Conservation (phyloP, 2,113 vertebrate genomes). For the Dromaius novaehollandiae region DNA sequence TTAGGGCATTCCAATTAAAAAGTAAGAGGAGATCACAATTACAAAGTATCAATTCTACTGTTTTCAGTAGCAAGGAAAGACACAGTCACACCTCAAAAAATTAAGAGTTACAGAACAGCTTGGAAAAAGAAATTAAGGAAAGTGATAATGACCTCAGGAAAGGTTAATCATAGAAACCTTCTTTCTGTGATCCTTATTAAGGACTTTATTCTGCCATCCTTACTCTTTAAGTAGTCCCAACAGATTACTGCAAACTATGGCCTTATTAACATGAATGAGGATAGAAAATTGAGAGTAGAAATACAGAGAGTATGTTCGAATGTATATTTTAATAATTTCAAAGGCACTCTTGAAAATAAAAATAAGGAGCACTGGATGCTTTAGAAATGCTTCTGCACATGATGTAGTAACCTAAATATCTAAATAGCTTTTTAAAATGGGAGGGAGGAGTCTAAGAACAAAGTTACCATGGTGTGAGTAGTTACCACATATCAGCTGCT, state of each 20-base stretch:
- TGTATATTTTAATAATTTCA: background rate
- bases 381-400: background rate
- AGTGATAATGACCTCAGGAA: background rate
- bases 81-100: background rate
- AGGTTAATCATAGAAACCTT: background rate
- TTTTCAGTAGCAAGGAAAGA: background rate
- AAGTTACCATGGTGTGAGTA: background rate
- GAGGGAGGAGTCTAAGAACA: background rate
- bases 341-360: background rate
- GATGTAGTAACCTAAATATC: background rate
- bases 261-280: background rate
- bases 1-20: background rate
- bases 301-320: background rate
- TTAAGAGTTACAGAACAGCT: background rate
- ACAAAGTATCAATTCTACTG: background rate
- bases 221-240: background rate
- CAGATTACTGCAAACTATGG: background rate
- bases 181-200: background rate
- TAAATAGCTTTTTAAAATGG: background rate
- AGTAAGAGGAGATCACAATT: no score
- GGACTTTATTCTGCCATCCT: background rate
- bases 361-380: background rate
- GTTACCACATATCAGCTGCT: background rate
- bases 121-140: background rate
- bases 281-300: background rate